Percentiles rank a stretch among this genome's conserved stretches.
phyloP scores from a whole-genome alignment of 35 echinoderm and acorn worm genomes.

The Heliocidaris erythrogramma region DNA sequence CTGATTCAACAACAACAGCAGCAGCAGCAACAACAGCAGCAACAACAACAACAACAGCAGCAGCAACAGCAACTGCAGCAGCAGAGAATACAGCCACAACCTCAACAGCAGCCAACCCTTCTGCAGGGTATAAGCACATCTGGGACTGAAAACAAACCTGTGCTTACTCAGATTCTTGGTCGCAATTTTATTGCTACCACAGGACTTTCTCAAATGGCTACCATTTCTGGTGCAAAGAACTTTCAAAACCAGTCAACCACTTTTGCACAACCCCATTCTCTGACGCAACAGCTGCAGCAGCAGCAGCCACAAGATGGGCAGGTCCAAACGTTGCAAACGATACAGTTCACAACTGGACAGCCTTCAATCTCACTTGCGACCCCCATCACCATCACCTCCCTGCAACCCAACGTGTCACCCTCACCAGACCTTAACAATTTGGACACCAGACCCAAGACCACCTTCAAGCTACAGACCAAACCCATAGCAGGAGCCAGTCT shows the following conservation, averaged over 20 bases:
- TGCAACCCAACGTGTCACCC: background rate
- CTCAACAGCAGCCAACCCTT: conserved; percentile 4
- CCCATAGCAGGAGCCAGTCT: conserved; percentile 11
- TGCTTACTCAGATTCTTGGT: background rate
- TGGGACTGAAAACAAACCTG: background rate
- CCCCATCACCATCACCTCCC: conserved; percentile 38
- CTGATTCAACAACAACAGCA: conserved; percentile 36
- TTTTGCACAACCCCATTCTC: background rate
- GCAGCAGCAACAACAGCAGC: background rate
- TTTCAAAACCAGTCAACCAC: conserved; percentile 25
- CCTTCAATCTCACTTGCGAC: background rate
- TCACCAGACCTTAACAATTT: background rate
- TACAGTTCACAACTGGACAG: background rate
- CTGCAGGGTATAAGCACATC: conserved; percentile 7
- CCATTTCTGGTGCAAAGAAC: conserved; percentile 1
- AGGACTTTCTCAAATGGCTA: background rate
- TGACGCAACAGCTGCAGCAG: conserved; percentile 48
- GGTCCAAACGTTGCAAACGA: conserved; percentile 15
- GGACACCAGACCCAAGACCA: conserved; percentile 28
- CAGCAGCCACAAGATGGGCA: conserved; percentile 43
- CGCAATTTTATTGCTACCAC: background rate
- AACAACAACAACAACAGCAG: conserved; percentile 26
- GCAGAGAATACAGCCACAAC: conserved; percentile 23
- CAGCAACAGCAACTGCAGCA: conserved; percentile 37
- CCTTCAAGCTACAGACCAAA: conserved; percentile 10